Evolutionary conservation across 2,113 vertebrate species (phyloP).

Genomic region (Sinocyclocheilus anshuiensis): DNA sequence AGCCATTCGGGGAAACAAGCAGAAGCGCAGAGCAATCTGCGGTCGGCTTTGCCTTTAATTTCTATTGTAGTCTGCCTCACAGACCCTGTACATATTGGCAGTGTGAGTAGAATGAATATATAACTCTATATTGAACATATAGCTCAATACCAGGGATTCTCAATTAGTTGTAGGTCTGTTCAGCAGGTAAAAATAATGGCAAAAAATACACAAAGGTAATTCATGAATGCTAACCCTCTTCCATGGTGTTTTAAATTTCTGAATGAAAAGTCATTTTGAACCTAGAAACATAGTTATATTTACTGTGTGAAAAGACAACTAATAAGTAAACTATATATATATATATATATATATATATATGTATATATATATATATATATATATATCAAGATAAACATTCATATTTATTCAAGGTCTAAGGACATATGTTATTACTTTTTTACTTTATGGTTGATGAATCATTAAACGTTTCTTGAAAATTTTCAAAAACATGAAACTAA

Average conservation of each 20-base stretch:
- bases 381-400: no score
- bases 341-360: no score
- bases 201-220: not conserved
- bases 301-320: no score
- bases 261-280: not conserved
- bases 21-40: constrained; percentile 48
- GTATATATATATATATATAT: no score
- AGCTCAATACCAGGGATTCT: not conserved
- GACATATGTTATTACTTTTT: no score
- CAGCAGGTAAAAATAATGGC: not conserved
- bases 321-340: no score
- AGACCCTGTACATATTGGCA: not conserved
- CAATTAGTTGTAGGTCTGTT: not conserved
- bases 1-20: constrained; percentile 45
- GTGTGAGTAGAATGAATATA: not conserved
- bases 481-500: no score
- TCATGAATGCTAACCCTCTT: not conserved
- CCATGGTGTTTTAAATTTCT: not conserved
- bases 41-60: constrained; percentile 16
- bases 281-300: not conserved
- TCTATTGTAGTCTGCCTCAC: constrained; percentile 38
- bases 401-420: no score
- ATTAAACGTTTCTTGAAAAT: no score
- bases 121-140: no score
- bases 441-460: no score